phyloP scores from a whole-genome alignment of 1,140 invertebrate species.

The Cecropterus lyciades region DNA sequence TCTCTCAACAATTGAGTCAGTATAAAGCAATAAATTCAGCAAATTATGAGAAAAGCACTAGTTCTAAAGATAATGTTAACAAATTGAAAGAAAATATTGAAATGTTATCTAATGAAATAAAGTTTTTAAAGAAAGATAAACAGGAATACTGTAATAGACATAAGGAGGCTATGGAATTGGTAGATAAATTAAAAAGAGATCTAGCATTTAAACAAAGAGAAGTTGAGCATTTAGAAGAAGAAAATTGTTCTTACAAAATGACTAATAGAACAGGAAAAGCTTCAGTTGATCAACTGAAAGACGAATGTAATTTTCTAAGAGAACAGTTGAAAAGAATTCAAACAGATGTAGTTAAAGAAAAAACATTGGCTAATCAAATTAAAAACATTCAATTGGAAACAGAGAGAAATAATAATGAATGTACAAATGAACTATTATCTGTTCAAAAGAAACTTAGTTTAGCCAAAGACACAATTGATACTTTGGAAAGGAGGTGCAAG shows the following conservation, averaged over 20 bases:
- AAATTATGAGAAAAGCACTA: conserved; percentile 51
- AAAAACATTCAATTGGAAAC: conserved; percentile 87
- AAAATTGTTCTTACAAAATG: conserved; percentile 77
- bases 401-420: conserved; percentile 85
- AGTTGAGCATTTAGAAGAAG: conserved; percentile 72
- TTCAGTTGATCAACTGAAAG: conserved; percentile 67
- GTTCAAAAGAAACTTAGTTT: conserved; percentile 84
- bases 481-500: conserved; percentile 84
- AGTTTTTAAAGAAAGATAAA: conserved; percentile 69
- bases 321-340: conserved; percentile 79
- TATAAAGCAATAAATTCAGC: conserved; percentile 54
- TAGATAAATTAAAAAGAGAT: conserved; percentile 74
- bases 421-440: conserved; percentile 84
- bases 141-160: conserved; percentile 66
- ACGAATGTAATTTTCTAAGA: conserved; percentile 75
- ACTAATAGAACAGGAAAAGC: conserved; percentile 71
- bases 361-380: conserved; percentile 79
- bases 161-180: conserved; percentile 63
- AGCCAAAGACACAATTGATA: conserved; percentile 81
- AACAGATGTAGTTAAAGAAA: conserved; percentile 75
- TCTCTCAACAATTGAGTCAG: conserved; percentile 69
- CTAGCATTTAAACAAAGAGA: conserved; percentile 68
- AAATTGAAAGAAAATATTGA: conserved; percentile 63
- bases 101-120: conserved; percentile 58
- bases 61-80: conserved; percentile 51